Evolutionary conservation across 2,113 vertebrate species (phyloP), one percentile per base, ranked within the genome.

Genomic region (Microcebus tavaratra): DNA sequence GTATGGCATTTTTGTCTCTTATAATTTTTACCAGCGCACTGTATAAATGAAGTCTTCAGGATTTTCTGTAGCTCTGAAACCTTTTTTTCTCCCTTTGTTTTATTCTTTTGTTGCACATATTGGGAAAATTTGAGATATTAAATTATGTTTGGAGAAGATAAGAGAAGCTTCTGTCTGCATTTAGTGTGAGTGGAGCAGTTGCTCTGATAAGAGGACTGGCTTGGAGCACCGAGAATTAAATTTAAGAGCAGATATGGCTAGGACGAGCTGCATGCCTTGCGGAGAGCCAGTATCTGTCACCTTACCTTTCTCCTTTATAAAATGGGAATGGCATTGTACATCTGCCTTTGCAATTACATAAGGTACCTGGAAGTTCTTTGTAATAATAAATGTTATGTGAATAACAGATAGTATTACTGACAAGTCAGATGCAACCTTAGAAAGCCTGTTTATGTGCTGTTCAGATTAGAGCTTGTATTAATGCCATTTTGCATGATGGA

Each of bases 1-100:
- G 99, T 99, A 98, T 59, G 86, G 81, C n/a, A 25, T 80, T 6
- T 65, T 53, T 76, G 1, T 48, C 1, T 80, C 23, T 72, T 25
- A 5, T 1, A 1, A 34, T 18, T 48, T 61, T 67, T 65, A 2
- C 25, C 10, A 42, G 39, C 39, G 10, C 0, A 11, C 14, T 10
- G 1, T 68, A 1, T 29, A 4, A 21, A 31, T 45, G 31, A 2
- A 61, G 21, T 63, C 9, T 34, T 63, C 63, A 61, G 42, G 39
- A 21, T 70, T 50, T 82, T 70, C 45, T 27, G 59, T 67, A 48
- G 12, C 53, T 55, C 65, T 10, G 65, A 88, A 42, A 11, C 50
- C 5, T 48, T 9, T 39, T 67, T 83, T 67, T 18, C 42, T 50
- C 36, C 25, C 8, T 10, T 0, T n/a, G 61, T 48, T 59, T 91